phyloP scores from a whole-genome alignment of 2,113 vertebrate species.

The Corythornis madagascariensis region DNA sequence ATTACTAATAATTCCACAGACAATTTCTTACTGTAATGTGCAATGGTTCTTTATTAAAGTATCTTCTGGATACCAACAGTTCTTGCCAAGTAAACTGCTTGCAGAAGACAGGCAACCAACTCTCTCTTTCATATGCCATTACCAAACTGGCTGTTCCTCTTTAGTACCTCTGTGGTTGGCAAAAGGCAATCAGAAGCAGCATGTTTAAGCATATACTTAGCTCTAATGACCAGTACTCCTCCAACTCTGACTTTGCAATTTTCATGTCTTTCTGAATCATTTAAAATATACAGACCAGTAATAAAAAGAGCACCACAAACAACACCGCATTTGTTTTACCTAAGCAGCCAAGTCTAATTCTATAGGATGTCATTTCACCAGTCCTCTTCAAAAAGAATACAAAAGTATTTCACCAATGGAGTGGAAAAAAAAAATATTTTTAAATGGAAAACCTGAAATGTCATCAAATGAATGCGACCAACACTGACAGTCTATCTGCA shows the following conservation, averaged over 20 bases:
- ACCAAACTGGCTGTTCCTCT: slow-evolving; percentile 55
- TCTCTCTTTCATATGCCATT: not conserved
- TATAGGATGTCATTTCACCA: not conserved
- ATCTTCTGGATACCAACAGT: not conserved
- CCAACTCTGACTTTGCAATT: slow-evolving; percentile 26
- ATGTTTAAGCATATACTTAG: not conserved
- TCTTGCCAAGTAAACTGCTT: not conserved
- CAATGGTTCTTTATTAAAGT: not conserved
- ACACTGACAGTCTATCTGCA: not conserved
- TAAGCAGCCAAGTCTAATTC: not conserved
- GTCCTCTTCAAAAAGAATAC: not conserved
- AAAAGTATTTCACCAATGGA: not conserved
- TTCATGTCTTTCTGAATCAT: slow-evolving; percentile 23
- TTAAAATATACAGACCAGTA: not conserved
- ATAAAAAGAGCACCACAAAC: not conserved
- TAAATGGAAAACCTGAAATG: not conserved
- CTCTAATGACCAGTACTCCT: not conserved
- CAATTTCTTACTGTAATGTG: not conserved
- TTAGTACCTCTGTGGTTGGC: slow-evolving; percentile 13
- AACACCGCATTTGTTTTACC: not conserved
- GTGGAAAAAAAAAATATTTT: not conserved
- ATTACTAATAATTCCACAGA: not conserved
- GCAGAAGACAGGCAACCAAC: not conserved
- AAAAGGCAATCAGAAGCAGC: not conserved
- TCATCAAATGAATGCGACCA: not conserved